These are phyloP conservation scores for Medauroidea extradentata DNA, from an alignment of 1,140 invertebrate species.

Conservation along the genomic window DNA sequence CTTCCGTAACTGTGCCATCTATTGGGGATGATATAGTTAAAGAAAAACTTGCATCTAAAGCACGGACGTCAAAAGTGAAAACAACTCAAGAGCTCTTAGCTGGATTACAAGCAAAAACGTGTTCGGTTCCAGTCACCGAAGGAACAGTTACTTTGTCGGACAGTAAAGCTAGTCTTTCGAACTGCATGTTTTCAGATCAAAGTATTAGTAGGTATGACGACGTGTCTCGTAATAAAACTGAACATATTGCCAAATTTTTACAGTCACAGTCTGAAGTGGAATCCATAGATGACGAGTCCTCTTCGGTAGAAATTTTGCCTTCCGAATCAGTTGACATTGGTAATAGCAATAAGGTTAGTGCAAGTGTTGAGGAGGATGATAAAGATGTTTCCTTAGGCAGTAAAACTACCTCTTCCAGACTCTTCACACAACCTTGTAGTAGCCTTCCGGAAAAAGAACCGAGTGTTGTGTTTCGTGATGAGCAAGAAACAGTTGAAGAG, in stretches of 20 bases:
- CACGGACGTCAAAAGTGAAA: constrained; percentile 68
- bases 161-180: constrained; percentile 24
- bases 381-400: too few relatives aligned
- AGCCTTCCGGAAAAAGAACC: not conserved
- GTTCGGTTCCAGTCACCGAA: not conserved
- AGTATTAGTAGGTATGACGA: constrained; percentile 8
- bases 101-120: constrained; percentile 58
- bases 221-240: constrained; percentile 45
- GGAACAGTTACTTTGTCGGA: constrained; percentile 6
- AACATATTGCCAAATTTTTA: constrained; percentile 54
- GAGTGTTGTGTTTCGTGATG: constrained; percentile 18
- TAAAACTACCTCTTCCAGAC: too few relatives aligned
- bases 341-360: not conserved
- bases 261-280: constrained; percentile 40
- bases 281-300: not conserved
- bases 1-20: constrained; percentile 36
- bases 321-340: not conserved
- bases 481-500: constrained; percentile 47
- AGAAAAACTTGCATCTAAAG: constrained; percentile 58
- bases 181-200: constrained; percentile 25
- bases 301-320: not conserved
- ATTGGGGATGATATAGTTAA: constrained; percentile 54
- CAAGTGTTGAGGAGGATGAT: too few relatives aligned
- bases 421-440: too few relatives aligned
- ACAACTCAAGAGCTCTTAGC: constrained; percentile 79